Evolutionary conservation across 2,888 invertebrate genomes (phyloP), one percentile per base, ranked within the genome.

Genomic region (Dynastes grantii): DNA sequence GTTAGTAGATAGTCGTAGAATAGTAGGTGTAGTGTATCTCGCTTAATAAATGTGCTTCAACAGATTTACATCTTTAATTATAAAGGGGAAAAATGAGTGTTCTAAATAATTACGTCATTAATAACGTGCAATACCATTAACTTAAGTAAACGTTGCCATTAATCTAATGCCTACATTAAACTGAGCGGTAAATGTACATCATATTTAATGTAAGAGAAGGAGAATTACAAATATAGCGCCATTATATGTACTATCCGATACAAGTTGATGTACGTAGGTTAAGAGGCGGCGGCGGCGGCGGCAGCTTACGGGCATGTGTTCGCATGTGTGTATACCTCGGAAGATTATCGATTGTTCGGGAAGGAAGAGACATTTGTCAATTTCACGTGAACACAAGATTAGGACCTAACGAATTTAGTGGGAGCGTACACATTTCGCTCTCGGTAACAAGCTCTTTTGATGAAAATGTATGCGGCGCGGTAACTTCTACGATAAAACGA

Each of bases 51-150:
- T 71, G 53, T 5, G 58, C 37, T 61, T 45, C 40, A 73, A 61
- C 73, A 73, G 73, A 73, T 73, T 73, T 73, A 61, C 73, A 73
- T 73, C 73, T 73, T 73, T 73, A 73, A 73, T 73, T 73, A 73
- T 37, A 37, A 27, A 58, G 29, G 58, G 53, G 73, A 58, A 73
- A 73, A 73, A 73, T 40, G 73, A 61, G 40, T 40, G 73, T 73
- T 73, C 73, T 73, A 73, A 73, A 73, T 73, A 73, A 73, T 73
- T 73, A 73, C 73, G 61, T 40, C 73, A 73, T 73, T 73, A 73
- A 73, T 73, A 73, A 73, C 73, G 13, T 61, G 73, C 58, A 73
- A 73, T 61, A 61, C 73, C 73, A 73, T 73, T 73, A 73, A 73
- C 73, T 58, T 73, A 58, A 73, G 73, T 73, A 73, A 73, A 73